phyloP scores from a whole-genome alignment of 2,113 vertebrate genomes.

The Ageneiosus marmoratus region DNA sequence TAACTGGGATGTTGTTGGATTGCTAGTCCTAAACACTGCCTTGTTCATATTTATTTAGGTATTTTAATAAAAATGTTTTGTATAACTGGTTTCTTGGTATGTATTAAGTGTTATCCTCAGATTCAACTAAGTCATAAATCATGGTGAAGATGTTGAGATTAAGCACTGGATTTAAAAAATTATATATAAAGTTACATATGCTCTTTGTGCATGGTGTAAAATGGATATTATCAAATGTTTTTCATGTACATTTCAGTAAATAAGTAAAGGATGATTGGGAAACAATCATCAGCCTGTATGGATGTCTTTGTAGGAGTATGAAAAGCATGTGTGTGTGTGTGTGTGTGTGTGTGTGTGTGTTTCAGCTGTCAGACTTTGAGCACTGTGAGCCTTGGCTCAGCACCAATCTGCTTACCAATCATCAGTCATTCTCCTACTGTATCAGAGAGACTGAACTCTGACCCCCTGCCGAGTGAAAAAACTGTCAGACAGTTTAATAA shows the following conservation, averaged over 20 bases:
- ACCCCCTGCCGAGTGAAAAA: constrained; percentile 19
- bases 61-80: constrained; percentile 43
- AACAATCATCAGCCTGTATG: background rate
- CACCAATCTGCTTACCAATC: constrained; percentile 17
- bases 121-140: background rate
- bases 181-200: background rate
- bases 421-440: constrained; percentile 28
- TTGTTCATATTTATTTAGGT: constrained; percentile 31
- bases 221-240: background rate
- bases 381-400: constrained; percentile 1
- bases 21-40: constrained; percentile 17
- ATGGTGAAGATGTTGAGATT: background rate
- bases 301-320: constrained; percentile 1
- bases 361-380: constrained; percentile 7
- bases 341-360: constrained; percentile 26
- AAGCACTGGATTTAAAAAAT: background rate
- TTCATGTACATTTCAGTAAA: constrained; percentile 15
- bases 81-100: constrained; percentile 21
- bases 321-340: constrained; percentile 16
- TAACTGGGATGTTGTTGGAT: constrained; percentile 16
- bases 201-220: background rate
- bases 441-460: constrained; percentile 27
- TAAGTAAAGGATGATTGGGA: constrained; percentile 4
- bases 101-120: background rate
- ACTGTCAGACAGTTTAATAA: background rate